A percentile compares a stretch with the other conserved stretches of the same genome.
phyloP scores from a whole-genome alignment of 2,888 invertebrate species.

The Hydraecia micacea region DNA sequence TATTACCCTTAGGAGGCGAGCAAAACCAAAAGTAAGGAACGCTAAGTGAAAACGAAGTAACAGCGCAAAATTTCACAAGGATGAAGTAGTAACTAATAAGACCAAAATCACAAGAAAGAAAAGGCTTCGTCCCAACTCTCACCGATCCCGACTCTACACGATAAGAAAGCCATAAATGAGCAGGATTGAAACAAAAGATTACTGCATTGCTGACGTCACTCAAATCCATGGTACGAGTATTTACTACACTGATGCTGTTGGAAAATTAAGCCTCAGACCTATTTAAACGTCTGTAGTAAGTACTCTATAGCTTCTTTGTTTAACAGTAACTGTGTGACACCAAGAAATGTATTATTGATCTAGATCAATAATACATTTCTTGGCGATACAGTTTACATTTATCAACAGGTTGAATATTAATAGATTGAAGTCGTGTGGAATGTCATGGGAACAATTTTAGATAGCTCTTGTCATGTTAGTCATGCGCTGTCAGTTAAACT shows the following conservation, averaged over 20 bases:
- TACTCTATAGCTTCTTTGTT: neutral
- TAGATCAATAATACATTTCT: too few species aligned
- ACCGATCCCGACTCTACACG: neutral
- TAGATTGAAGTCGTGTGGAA: slow-evolving; percentile 21
- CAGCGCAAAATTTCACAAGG: neutral
- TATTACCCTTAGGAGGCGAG: neutral
- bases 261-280: neutral
- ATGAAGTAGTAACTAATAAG: neutral
- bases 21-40: neutral
- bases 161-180: neutral
- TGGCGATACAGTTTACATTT: neutral
- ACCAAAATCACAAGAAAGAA: neutral
- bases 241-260: neutral
- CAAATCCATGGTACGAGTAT: neutral
- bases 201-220: neutral
- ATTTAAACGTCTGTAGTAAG: too few species aligned
- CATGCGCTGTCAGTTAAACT: slow-evolving; percentile 12
- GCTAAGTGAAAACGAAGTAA: neutral
- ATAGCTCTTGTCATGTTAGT: slow-evolving; percentile 1
- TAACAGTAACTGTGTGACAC: neutral
- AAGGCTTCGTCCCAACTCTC: neutral
- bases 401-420: slow-evolving; percentile 7
- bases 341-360: slow-evolving; percentile 11
- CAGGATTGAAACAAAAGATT: neutral
- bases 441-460: slow-evolving; percentile 22